These are phyloP conservation scores for Cheumatopsyche charites DNA, from an alignment of 1,140 invertebrate species.

Conservation along the genomic window DNA sequence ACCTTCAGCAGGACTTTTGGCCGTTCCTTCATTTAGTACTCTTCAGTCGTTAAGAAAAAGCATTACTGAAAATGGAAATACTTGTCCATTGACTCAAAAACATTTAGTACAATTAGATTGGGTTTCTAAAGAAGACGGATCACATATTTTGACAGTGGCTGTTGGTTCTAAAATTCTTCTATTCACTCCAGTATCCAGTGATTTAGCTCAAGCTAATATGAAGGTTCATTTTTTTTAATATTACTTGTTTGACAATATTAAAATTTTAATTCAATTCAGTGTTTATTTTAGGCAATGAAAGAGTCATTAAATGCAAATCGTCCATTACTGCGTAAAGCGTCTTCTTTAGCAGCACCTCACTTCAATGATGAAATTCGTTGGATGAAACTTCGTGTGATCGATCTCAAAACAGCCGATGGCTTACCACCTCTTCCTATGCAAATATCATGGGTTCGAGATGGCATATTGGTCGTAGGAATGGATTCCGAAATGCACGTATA, in stretches of 20 bases:
- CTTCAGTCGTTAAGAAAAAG: slow-evolving; percentile 86
- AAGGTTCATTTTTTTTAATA: slow-evolving; percentile 62
- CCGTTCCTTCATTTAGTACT: slow-evolving; percentile 92
- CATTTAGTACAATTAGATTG: slow-evolving; percentile 95
- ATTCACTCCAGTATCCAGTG: slow-evolving; percentile 85
- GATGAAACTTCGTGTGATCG: slow-evolving; percentile 94
- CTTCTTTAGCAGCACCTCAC: slow-evolving; percentile 81
- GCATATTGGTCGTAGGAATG: slow-evolving; percentile 98
- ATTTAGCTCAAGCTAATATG: slow-evolving; percentile 88
- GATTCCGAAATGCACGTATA: slow-evolving; percentile 99
- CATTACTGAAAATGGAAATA: slow-evolving; percentile 90
- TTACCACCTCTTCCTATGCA: slow-evolving; percentile 96
- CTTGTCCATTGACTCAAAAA: slow-evolving; percentile 85
- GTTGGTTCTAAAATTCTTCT: slow-evolving; percentile 91
- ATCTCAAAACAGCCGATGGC: slow-evolving; percentile 92
- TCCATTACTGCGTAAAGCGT: slow-evolving; percentile 84
- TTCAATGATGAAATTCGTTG: slow-evolving; percentile 89
- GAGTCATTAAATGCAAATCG: slow-evolving; percentile 79
- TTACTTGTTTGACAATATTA: neutral
- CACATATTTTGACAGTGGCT: slow-evolving; percentile 95
- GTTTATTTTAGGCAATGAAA: slow-evolving; percentile 70
- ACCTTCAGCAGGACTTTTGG: slow-evolving; percentile 70
- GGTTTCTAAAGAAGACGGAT: slow-evolving; percentile 99
- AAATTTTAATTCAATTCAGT: slow-evolving; percentile 30
- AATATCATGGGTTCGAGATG: slow-evolving; percentile 97